Conservation (phyloP, 2,888 invertebrate species). For the Ormia ochracea region DNA sequence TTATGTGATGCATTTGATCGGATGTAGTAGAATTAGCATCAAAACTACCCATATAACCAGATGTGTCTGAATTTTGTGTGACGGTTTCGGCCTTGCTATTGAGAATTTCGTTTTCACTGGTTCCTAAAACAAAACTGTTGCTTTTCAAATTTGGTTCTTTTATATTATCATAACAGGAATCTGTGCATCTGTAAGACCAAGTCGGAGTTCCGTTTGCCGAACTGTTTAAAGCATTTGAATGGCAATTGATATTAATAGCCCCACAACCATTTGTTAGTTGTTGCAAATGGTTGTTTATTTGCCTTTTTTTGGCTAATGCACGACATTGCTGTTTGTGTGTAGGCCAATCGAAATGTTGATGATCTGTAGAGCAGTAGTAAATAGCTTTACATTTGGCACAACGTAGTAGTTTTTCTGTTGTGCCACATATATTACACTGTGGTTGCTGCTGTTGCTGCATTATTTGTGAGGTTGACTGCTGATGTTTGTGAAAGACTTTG, state of each 20-base stretch:
- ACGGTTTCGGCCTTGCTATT: constrained; percentile 64
- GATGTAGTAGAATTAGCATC: constrained; percentile 60
- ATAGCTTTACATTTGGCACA: constrained; percentile 86
- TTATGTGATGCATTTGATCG: constrained; percentile 52
- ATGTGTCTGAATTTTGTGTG: constrained; percentile 58
- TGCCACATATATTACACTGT: constrained; percentile 72
- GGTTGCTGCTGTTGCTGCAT: constrained; percentile 44
- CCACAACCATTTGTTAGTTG: constrained; percentile 64
- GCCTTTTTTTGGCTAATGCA: constrained; percentile 75
- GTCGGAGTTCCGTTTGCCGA: constrained; percentile 36
- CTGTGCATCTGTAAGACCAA: constrained; percentile 66
- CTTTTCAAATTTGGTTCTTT: constrained; percentile 25
- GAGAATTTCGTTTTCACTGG: constrained; percentile 65
- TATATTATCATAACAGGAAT: constrained; percentile 61
- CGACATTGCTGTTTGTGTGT: constrained; percentile 83
- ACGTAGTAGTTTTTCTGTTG: constrained; percentile 79
- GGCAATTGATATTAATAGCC: constrained; percentile 62
- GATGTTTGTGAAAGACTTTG: constrained; percentile 15
- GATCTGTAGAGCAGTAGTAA: constrained; percentile 88
- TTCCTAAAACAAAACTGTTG: constrained; percentile 61
- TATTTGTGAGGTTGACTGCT: constrained; percentile 19
- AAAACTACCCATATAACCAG: constrained; percentile 51
- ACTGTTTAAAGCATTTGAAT: constrained; percentile 30
- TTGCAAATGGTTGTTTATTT: constrained; percentile 67
- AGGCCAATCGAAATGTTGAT: constrained; percentile 88